A percentile compares a stretch with the other conserved stretches of the same genome.
phyloP scores from a whole-genome alignment of 2,113 vertebrate genomes.

The Larimichthys crocea region DNA sequence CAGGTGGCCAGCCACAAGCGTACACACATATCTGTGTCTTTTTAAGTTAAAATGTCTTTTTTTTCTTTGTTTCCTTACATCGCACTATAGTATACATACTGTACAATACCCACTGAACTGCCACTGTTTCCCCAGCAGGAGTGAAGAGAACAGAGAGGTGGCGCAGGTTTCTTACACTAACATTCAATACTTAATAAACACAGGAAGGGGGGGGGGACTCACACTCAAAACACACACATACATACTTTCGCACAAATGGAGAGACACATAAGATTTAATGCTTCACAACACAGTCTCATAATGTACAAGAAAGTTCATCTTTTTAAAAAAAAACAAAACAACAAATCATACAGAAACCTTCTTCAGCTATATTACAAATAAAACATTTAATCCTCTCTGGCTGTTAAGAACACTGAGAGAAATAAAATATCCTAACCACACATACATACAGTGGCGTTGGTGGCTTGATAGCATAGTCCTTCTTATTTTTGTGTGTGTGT shows the following conservation, averaged over 20 bases:
- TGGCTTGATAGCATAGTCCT: constrained; percentile 38
- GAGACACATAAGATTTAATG: constrained; percentile 78
- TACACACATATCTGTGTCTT: constrained; percentile 82
- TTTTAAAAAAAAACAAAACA: constrained; percentile 51
- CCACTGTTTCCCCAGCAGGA: constrained; percentile 77
- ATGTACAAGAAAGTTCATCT: constrained; percentile 76
- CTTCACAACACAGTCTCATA: constrained; percentile 78
- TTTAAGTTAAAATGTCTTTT: constrained; percentile 87
- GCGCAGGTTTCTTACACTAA: constrained; percentile 76
- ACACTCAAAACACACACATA: constrained; percentile 32
- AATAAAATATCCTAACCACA: constrained; percentile 57
- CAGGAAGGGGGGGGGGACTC: constrained; percentile 39
- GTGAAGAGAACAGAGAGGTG: constrained; percentile 49
- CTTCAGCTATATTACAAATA: constrained; percentile 76
- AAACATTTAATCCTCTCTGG: constrained; percentile 47
- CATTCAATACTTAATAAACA: constrained; percentile 81
- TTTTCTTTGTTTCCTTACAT: constrained; percentile 82
- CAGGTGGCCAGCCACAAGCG: constrained; percentile 90
- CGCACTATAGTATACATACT: constrained; percentile 85
- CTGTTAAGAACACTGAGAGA: constrained; percentile 58
- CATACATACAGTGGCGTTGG: constrained; percentile 32
- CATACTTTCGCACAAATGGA: constrained; percentile 31
- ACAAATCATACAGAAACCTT: constrained; percentile 58
- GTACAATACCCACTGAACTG: constrained; percentile 86
- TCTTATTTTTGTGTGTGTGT: constrained; percentile 46